Percentiles rank a stretch among this genome's conserved stretches.
These are phyloP conservation scores for Neotoxoptera formosana DNA, from an alignment of 1,140 invertebrate genomes.

Conservation along the genomic window DNA sequence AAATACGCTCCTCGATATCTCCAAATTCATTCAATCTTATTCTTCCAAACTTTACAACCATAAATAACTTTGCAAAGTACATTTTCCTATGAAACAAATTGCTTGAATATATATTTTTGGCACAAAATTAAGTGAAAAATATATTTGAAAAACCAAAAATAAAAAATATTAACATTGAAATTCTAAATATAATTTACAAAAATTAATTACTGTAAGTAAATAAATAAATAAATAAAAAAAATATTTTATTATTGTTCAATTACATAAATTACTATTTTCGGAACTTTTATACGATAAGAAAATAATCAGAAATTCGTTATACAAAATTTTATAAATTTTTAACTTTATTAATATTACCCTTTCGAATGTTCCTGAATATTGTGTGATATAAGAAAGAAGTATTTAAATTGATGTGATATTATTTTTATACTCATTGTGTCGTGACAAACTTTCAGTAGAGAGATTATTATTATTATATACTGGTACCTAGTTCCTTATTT, in stretches of 20 bases:
- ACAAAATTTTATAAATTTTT: constrained; percentile 27
- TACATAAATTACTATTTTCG: constrained; percentile 26
- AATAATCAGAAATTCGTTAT: constrained; percentile 39
- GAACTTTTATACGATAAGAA: constrained; percentile 31
- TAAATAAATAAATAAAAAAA: neutral
- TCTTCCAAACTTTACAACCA: neutral
- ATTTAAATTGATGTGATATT: constrained; percentile 52
- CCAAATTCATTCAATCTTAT: neutral
- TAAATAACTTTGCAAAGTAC: neutral
- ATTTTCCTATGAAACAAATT: neutral
- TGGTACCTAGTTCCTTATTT: constrained; percentile 12
- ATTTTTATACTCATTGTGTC: constrained; percentile 42
- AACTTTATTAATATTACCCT: constrained; percentile 17
- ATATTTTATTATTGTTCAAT: constrained; percentile 39
- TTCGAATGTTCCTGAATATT: constrained; percentile 47
- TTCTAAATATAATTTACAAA: constrained; percentile 42
- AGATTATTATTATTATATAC: constrained; percentile 3
- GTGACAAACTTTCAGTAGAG: neutral
- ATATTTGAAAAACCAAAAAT: constrained; percentile 17
- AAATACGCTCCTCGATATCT: neutral
- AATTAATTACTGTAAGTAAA: neutral
- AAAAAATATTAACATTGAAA: neutral
- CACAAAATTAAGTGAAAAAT: neutral
- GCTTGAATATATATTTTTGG: constrained; percentile 1
- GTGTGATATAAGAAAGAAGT: constrained; percentile 53